Conservation (phyloP, 2,888 invertebrate genomes). For the Dendrolimus houi region DNA sequence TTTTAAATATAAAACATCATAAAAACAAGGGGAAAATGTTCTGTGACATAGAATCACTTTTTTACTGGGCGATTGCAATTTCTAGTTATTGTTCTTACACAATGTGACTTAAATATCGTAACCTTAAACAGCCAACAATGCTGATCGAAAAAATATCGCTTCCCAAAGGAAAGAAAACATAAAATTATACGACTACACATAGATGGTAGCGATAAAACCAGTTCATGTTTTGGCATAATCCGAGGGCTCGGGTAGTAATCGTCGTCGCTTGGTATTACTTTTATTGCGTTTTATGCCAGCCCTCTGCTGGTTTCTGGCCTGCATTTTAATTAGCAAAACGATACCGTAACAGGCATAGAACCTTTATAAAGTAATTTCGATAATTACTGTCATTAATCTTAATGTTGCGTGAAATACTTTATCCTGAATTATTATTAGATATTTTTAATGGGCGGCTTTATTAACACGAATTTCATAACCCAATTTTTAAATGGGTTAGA, state of each 20-base stretch:
- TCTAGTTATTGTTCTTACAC: too few species aligned
- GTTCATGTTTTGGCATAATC: slow-evolving; percentile 15
- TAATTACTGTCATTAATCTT: slow-evolving; percentile 1
- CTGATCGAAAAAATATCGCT: background rate
- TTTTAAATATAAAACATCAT: too few species aligned
- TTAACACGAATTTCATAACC: too few species aligned
- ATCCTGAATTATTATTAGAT: background rate
- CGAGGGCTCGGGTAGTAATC: slow-evolving; percentile 14
- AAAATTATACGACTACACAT: background rate
- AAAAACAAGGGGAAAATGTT: too few species aligned
- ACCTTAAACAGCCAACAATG: too few species aligned
- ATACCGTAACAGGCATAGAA: slow-evolving; percentile 4
- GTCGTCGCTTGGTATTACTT: slow-evolving; percentile 22
- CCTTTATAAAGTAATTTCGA: slow-evolving; percentile 3
- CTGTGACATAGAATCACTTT: too few species aligned
- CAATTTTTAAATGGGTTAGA: too few species aligned
- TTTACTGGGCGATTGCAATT: too few species aligned
- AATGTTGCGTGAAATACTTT: background rate
- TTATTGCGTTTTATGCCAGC: slow-evolving; percentile 4
- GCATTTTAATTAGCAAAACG: slow-evolving; percentile 26
- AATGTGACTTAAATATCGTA: too few species aligned
- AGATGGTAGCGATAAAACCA: slow-evolving; percentile 1
- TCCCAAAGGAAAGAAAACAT: background rate
- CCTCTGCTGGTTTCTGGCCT: slow-evolving; percentile 5
- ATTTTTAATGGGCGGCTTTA: too few species aligned